Conservation (phyloP, 1,140 invertebrate genomes). For the Gyrodactylus salaris region DNA sequence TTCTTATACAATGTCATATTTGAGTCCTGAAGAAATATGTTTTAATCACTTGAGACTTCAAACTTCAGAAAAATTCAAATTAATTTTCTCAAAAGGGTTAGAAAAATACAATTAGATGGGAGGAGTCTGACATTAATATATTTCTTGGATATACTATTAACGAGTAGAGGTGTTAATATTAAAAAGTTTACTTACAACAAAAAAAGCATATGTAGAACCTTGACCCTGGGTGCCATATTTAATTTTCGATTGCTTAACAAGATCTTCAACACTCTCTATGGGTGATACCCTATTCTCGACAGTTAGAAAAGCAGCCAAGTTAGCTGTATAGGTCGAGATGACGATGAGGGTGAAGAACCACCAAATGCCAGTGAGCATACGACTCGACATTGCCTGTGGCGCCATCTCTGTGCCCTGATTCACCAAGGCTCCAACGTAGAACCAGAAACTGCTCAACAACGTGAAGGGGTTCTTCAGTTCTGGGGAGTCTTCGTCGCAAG, state of each 20-base stretch:
- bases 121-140: too few species aligned
- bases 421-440: conserved; percentile 8
- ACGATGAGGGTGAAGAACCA: conserved; percentile 97
- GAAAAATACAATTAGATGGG: too few species aligned
- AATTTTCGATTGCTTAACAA: conserved; percentile 66
- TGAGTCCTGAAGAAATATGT: too few species aligned
- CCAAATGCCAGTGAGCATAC: conserved; percentile 37
- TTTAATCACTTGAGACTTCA: too few species aligned
- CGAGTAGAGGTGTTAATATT: too few species aligned
- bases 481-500: conserved; percentile 3
- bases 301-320: conserved; percentile 77
- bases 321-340: conserved; percentile 84
- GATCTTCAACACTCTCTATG: conserved; percentile 67
- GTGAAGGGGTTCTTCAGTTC: conserved; percentile 8
- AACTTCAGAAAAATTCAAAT: too few species aligned
- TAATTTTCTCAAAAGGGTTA: too few species aligned
- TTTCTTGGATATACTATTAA: too few species aligned
- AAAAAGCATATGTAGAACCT: conserved; percentile 81
- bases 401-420: conserved; percentile 14
- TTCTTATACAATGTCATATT: conserved; percentile 2
- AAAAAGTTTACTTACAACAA: conserved; percentile 32
- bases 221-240: conserved; percentile 61
- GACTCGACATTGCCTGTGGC: conserved; percentile 16
- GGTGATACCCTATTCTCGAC: conserved; percentile 80
- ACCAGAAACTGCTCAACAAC: conserved; percentile 9